Base-by-base conservation (phyloP, 2,888 invertebrate species). In the Apodemia hepburni region DNA sequence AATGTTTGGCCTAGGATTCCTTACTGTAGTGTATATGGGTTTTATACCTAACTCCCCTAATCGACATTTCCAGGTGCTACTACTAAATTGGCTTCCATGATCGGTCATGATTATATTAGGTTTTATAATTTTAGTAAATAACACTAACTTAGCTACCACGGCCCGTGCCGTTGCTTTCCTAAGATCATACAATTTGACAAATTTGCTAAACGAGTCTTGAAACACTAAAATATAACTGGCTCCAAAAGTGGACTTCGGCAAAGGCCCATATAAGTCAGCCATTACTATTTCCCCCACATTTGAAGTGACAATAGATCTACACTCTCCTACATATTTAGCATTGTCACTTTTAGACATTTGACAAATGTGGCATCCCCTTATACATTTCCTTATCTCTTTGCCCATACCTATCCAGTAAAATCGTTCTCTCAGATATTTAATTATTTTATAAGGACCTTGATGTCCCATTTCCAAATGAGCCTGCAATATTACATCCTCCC, bases 381-480 rank as follows among this genome's bases (percentile, higher is more conserved):
- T 8, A 17, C 61, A 35, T 11, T 2, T 2, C 59, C 68, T 71
- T 3, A 70, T 60, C 2, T 64, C 29, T 8, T 47, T 65, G 0
- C 59, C 58, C 12, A 70, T 33, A 11, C 66, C 62, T 18, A 8
- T 42, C 70, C 71, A 72, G 63, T 68, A 72, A 57, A 69, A 67
- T 27, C 72, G 58, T 18, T 68, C 64, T 17, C 58, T 67, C 0
- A 71, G n/a, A 54, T 69, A 69, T 59, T 67, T 69, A 0, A 68
- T 61, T 6, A 69, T 51, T 58, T 71, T 73, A 58, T 60, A 67
- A 6, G 64, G 59, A 3, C 73, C 72, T 61, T 70, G 69, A 60
- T 73, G 71, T 0, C 70, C 72, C 70, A 71, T 71, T 58, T 72
- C 72, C 38, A 45, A 0, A 47, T 73, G 70, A 9, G 67, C 33